A percentile compares a stretch with the other conserved stretches of the same genome.
phyloP scores from a whole-genome alignment of 2,888 invertebrate species.

The Dasypolia templi region DNA sequence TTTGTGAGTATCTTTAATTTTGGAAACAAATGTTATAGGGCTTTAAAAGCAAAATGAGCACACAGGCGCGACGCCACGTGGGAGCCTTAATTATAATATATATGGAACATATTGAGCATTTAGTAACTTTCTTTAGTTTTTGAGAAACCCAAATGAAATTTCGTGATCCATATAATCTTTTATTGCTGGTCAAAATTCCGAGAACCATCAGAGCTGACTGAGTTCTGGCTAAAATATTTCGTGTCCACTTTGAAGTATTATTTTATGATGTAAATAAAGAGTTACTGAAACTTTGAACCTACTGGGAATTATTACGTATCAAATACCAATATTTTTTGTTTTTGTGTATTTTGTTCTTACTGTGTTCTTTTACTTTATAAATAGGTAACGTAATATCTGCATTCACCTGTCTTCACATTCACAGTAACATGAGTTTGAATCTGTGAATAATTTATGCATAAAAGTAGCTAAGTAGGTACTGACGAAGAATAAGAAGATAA shows the following conservation, averaged over 20 bases:
- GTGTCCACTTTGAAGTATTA: constrained; percentile 4
- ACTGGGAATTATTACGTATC: not conserved
- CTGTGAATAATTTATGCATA: not conserved
- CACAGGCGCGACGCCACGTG: too few relatives aligned
- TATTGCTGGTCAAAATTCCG: not conserved
- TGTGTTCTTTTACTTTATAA: not conserved
- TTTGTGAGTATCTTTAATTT: constrained; percentile 29
- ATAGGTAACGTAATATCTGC: not conserved
- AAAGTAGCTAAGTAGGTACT: not conserved
- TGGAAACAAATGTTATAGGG: constrained; percentile 4
- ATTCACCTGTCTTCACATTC: constrained; percentile 5
- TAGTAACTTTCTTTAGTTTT: not conserved
- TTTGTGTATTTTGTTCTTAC: not conserved
- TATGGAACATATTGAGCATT: not conserved
- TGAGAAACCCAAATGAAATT: not conserved
- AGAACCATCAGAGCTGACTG: not conserved
- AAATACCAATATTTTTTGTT: not conserved
- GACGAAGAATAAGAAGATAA: not conserved
- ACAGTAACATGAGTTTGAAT: not conserved
- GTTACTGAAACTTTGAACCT: not conserved
- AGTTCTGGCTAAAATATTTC: constrained; percentile 7
- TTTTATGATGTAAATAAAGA: not conserved
- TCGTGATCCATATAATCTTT: constrained; percentile 22
- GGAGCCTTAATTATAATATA: too few relatives aligned
- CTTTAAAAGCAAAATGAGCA: constrained; percentile 7